A percentile compares a stretch with the other conserved stretches of the same genome.
Evolutionary conservation across 2,888 invertebrate genomes (phyloP).

Genomic region (Chrysopilus asiliformis): DNA sequence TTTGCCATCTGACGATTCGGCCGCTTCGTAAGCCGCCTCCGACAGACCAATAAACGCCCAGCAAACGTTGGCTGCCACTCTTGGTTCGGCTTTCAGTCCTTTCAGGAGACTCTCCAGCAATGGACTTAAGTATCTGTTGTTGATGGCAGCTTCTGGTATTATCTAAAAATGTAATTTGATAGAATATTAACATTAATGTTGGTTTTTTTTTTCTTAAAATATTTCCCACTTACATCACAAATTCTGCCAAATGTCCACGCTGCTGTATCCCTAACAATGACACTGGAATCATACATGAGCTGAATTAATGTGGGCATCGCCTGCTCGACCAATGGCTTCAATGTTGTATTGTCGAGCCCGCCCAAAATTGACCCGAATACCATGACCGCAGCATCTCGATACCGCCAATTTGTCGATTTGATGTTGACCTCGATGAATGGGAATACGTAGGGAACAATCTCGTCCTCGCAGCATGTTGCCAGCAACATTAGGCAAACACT

Average conservation of each 20-base stretch:
- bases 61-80: slow-evolving; percentile 97
- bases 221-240: slow-evolving; percentile 76
- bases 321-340: slow-evolving; percentile 89
- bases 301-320: slow-evolving; percentile 93
- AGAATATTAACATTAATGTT: not conserved
- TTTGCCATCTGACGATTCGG: slow-evolving; percentile 45
- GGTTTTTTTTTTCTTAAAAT: no score
- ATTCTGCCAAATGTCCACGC: slow-evolving; percentile 98
- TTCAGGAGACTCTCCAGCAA: slow-evolving; percentile 67
- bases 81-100: slow-evolving; percentile 82
- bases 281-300: slow-evolving; percentile 86
- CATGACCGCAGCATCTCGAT: slow-evolving; percentile 95
- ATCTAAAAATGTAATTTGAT: slow-evolving; percentile 31
- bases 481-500: slow-evolving; percentile 97
- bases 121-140: slow-evolving; percentile 68
- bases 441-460: slow-evolving; percentile 86
- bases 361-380: slow-evolving; percentile 92
- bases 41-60: slow-evolving; percentile 98
- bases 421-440: slow-evolving; percentile 96
- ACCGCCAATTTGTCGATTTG: slow-evolving; percentile 82
- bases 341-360: slow-evolving; percentile 72
- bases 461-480: slow-evolving; percentile 94
- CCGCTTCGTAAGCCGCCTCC: slow-evolving; percentile 91
- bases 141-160: slow-evolving; percentile 88
- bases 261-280: slow-evolving; percentile 90